Evolutionary conservation across 2,113 vertebrate species (phyloP).

Genomic region (Perca flavescens): DNA sequence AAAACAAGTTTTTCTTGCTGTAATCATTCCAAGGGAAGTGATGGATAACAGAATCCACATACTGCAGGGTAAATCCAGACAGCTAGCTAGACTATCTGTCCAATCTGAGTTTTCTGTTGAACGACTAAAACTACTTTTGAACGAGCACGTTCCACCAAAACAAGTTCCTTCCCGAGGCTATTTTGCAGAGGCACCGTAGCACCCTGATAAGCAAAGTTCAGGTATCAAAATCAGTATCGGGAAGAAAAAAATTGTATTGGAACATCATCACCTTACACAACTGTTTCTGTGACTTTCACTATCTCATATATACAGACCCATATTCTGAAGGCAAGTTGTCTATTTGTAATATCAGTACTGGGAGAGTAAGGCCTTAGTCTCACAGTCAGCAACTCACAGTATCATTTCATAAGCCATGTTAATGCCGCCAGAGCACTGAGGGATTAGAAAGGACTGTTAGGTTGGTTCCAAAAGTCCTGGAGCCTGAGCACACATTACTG

Average conservation of each 20-base stretch:
- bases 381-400: constrained; percentile 13
- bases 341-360: background rate
- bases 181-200: too few species aligned
- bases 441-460: constrained; percentile 1
- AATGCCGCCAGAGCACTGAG: constrained; percentile 1
- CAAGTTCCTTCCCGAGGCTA: too few species aligned
- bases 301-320: background rate
- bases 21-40: background rate
- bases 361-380: background rate
- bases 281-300: background rate
- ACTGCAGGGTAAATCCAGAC: too few species aligned
- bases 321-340: background rate
- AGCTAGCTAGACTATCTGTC: too few species aligned
- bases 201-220: too few species aligned
- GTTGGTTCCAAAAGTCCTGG: constrained; percentile 13
- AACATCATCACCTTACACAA: background rate
- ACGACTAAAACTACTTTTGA: too few species aligned
- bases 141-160: too few species aligned
- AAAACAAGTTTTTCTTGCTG: background rate
- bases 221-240: too few species aligned
- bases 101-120: too few species aligned
- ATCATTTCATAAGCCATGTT: constrained; percentile 29
- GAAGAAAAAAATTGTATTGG: too few species aligned
- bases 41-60: background rate
- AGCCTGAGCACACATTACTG: background rate